Base-by-base conservation (phyloP, 2,797 vertebrate genomes). In the Cynopterus sphinx region DNA sequence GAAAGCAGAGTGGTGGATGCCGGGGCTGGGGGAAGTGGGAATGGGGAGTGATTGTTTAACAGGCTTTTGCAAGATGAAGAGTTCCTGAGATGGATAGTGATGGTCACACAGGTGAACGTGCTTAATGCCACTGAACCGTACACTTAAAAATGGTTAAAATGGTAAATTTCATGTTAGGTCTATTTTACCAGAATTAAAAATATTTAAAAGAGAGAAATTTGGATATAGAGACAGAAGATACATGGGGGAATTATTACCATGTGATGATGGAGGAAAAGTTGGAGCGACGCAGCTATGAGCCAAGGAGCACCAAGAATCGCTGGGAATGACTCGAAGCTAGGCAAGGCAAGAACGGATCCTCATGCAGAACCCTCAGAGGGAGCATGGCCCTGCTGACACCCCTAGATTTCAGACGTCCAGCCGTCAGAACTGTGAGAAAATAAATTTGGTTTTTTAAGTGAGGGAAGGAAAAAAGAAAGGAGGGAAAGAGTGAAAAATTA, bases 141-240 rank as follows among this genome's bases (percentile, higher is more conserved):
- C 6, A 53, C 26, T 83, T 36, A 63, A 74, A 95, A 77, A 57
- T 55, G 53, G 73, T 8, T 46, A 55, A 67, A 75, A 33, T 59
- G 46, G 15, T 70, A 43, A 31, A 55, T 70, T 57, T 83, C 33
- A 68, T 6, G 12, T 67, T 73, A n/a, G 46, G 16, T 12, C 31
- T 75, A 59, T 77, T 53, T 43, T 86, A 67, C 28, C 43, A 77
- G 31, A 85, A 81, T 90, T 87, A 81, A 90, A 96, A 65, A 53
- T 83, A 57, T 16, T 5, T 39, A 49, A 21, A 33, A 53, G 24
- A 83, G 13, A 33, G 16, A 70, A 65, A 57, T 71, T 67, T 71
- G 53, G 49, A 53, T 85, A 43, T 1, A 82, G 43, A 92, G 57
- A 87, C 28, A 59, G 46, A 89, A 57, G 61, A 61, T 5, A 0